phyloP scores from a whole-genome alignment of 2,113 vertebrate species.

The Myanophis thanlyinensis region DNA sequence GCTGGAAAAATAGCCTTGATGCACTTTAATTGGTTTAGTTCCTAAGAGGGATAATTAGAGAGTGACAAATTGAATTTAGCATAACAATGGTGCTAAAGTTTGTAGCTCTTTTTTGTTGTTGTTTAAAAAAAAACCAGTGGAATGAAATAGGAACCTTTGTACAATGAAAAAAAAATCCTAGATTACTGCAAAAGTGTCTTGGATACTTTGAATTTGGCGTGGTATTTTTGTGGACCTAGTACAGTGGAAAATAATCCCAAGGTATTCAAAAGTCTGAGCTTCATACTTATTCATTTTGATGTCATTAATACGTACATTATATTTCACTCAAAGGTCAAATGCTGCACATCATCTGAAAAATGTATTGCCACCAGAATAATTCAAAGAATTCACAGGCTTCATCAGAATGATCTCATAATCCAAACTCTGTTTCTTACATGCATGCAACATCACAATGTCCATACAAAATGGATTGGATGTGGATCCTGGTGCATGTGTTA shows the following conservation, averaged over 20 bases:
- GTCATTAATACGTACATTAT: too few relatives aligned
- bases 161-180: neutral
- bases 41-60: neutral
- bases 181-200: neutral
- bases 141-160: neutral
- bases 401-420: neutral
- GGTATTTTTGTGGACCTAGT: neutral
- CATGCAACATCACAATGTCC: neutral
- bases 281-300: neutral
- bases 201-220: neutral
- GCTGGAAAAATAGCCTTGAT: neutral
- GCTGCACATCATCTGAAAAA: neutral
- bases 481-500: neutral
- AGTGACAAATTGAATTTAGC: neutral
- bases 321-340: neutral
- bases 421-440: neutral
- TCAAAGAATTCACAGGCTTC: neutral
- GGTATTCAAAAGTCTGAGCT: neutral
- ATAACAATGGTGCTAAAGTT: neutral
- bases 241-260: neutral
- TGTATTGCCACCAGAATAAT: neutral
- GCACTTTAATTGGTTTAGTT: neutral
- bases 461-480: neutral
- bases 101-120: neutral
- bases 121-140: neutral